phyloP scores from a whole-genome alignment of 2,113 vertebrate species.

The Aviceda subcristata region DNA sequence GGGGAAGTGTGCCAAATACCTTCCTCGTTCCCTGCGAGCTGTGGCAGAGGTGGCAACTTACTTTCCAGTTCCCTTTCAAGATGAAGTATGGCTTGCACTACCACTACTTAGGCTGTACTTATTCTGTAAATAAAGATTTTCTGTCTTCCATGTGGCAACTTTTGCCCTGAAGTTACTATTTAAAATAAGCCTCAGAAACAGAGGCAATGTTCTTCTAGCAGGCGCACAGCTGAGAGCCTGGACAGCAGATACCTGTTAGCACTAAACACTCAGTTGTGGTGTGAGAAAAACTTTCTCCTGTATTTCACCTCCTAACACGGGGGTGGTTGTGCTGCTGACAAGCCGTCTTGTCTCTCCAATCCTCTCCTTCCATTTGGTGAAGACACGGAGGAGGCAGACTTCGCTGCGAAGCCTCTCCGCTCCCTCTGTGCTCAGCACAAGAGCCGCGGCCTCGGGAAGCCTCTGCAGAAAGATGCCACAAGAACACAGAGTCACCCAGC shows the following conservation, averaged over 20 bases:
- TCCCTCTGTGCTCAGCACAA: not conserved
- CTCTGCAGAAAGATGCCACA: not conserved
- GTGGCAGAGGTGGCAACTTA: not conserved
- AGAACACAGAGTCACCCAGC: slow-evolving; percentile 53
- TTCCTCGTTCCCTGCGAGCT: not conserved
- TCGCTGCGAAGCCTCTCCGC: not conserved
- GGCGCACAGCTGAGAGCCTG: not conserved
- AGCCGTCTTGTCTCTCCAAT: not conserved
- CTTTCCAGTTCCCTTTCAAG: not conserved
- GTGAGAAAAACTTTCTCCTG: not conserved
- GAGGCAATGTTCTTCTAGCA: not conserved
- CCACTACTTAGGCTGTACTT: not conserved
- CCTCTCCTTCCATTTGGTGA: not conserved
- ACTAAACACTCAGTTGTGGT: not conserved
- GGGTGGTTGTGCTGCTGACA: not conserved
- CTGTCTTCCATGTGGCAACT: not conserved
- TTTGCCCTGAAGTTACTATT: not conserved
- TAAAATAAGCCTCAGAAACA: not conserved
- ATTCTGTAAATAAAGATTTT: not conserved
- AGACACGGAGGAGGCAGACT: not conserved
- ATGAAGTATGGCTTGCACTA: not conserved
- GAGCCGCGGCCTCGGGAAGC: not conserved
- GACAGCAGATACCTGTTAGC: not conserved
- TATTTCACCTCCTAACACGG: not conserved
- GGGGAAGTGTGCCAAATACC: not conserved